Percentiles rank a stretch among this genome's conserved stretches.
phyloP scores from a whole-genome alignment of 2,888 invertebrate species.

The Furcula furcula region DNA sequence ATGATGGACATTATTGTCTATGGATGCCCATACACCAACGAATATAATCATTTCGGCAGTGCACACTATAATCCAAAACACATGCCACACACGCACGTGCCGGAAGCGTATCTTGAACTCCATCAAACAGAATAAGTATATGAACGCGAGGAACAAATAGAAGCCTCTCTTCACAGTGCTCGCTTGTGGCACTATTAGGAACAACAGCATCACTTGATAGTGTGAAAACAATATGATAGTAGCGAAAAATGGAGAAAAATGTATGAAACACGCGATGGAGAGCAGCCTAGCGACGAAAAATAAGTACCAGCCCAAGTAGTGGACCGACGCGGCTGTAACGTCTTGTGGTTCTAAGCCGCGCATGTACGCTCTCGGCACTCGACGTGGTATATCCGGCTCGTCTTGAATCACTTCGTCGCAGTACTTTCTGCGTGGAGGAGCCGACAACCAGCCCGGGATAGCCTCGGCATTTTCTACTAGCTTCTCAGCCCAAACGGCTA shows the following conservation, averaged over 20 bases:
- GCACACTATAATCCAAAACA: slow-evolving; percentile 84
- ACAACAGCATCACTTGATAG: slow-evolving; percentile 84
- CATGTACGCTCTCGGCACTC: slow-evolving; percentile 73
- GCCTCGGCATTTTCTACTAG: slow-evolving; percentile 80
- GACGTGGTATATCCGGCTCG: slow-evolving; percentile 63
- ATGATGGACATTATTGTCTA: slow-evolving; percentile 76
- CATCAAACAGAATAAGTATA: slow-evolving; percentile 88
- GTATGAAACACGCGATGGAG: slow-evolving; percentile 85
- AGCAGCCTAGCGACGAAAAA: slow-evolving; percentile 88
- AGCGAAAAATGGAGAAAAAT: slow-evolving; percentile 84
- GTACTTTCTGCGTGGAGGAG: slow-evolving; percentile 69
- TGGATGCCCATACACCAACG: slow-evolving; percentile 84
- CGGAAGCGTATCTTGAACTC: slow-evolving; percentile 91
- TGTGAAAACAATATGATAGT: slow-evolving; percentile 83
- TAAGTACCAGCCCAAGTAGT: slow-evolving; percentile 89
- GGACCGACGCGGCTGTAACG: slow-evolving; percentile 84
- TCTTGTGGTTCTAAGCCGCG: slow-evolving; percentile 89
- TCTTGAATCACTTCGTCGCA: slow-evolving; percentile 51
- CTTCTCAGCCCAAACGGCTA: slow-evolving; percentile 74
- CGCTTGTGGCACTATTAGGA: slow-evolving; percentile 85
- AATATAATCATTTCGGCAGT: slow-evolving; percentile 85
- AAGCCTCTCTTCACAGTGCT: slow-evolving; percentile 79
- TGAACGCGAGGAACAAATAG: slow-evolving; percentile 86
- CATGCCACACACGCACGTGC: slow-evolving; percentile 86
- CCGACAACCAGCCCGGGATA: slow-evolving; percentile 73